Evolutionary conservation across 2,888 invertebrate genomes (phyloP).

Genomic region (Iselma pallidipennis): DNA sequence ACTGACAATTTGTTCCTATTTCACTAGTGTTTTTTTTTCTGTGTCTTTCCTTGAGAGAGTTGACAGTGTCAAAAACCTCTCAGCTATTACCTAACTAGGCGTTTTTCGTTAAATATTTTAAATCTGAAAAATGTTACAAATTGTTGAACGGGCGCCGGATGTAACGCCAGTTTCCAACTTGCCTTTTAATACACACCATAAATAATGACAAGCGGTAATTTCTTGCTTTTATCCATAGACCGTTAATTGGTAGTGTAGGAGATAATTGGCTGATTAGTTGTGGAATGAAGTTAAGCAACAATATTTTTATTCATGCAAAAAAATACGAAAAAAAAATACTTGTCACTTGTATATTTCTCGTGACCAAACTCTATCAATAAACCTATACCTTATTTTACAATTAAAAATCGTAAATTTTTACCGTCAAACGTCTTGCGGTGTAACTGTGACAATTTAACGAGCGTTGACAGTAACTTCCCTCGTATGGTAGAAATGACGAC

Average conservation of each 20-base stretch:
- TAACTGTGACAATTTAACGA: constrained; percentile 23
- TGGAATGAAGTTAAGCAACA: neutral
- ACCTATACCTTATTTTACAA: constrained; percentile 11
- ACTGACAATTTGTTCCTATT: constrained; percentile 16
- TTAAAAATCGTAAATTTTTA: constrained; percentile 13
- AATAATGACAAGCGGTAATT: neutral
- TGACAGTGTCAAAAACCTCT: too few species aligned
- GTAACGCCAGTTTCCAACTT: neutral
- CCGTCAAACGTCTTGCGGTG: constrained; percentile 9
- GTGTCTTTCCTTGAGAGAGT: too few species aligned
- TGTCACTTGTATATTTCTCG: neutral
- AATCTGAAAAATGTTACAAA: neutral
- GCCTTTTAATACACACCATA: neutral
- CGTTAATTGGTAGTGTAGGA: neutral
- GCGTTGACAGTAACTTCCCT: constrained; percentile 25
- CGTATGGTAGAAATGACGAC: constrained; percentile 17
- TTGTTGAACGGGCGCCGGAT: neutral
- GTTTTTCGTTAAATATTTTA: neutral
- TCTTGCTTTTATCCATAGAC: neutral
- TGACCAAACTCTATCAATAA: neutral
- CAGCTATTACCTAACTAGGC: too few species aligned
- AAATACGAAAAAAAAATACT: neutral
- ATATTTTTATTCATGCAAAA: neutral
- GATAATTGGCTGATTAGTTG: constrained; percentile 3
- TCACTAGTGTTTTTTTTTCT: constrained; percentile 8